These are phyloP conservation scores for Liolophura sinensis DNA, from an alignment of 1,140 invertebrate genomes.

Conservation along the genomic window DNA sequence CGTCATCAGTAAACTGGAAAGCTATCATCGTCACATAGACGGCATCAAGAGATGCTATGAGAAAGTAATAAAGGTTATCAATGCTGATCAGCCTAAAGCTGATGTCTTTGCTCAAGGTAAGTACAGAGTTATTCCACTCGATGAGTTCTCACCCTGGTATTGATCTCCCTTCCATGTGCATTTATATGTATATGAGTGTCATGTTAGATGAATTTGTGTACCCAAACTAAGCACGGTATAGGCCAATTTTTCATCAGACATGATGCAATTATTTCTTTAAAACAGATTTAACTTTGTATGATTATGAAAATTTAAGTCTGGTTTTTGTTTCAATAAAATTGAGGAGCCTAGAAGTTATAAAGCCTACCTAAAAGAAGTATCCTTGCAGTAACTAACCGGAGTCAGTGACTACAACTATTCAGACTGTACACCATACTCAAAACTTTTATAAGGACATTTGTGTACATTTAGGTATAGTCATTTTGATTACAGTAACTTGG, in stretches of 20 bases:
- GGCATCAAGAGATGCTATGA: conserved; percentile 45
- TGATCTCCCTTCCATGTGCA: background rate
- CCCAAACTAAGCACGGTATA: background rate
- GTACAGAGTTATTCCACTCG: background rate
- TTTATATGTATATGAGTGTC: background rate
- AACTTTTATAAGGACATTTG: background rate
- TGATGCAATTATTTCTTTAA: no score
- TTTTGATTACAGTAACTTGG: no score
- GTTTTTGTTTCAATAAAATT: no score
- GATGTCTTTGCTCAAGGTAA: conserved; percentile 59
- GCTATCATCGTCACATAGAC: conserved; percentile 51
- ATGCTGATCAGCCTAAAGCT: conserved; percentile 59
- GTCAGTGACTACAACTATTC: background rate
- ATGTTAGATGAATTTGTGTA: no score
- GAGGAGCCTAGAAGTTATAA: no score
- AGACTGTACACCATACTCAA: background rate
- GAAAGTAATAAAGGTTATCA: conserved; percentile 45
- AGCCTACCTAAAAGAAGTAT: no score
- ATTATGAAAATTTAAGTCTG: no score
- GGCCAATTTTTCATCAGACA: background rate
- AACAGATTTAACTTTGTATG: no score
- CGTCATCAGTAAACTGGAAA: conserved; percentile 47
- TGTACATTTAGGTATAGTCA: no score
- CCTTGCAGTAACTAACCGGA: no score
- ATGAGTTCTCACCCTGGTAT: background rate